These are phyloP conservation scores for Valencia hispanica DNA, from an alignment of 2,797 vertebrate genomes.

Conservation along the genomic window DNA sequence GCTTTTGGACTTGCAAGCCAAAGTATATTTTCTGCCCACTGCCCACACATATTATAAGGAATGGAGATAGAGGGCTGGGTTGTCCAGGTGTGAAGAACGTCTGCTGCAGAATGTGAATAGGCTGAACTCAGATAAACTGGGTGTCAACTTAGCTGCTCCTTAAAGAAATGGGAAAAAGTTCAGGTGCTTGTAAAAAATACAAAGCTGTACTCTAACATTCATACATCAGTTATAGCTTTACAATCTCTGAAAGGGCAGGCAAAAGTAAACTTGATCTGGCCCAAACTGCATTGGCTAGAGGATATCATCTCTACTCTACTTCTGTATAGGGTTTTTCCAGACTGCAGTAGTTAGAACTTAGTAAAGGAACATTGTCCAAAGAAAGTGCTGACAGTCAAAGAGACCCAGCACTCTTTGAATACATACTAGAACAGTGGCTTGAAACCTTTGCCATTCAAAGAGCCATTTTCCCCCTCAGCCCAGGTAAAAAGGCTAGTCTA, in stretches of 20 bases:
- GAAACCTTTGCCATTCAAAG: not conserved
- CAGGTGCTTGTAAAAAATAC: slow-evolving; percentile 33
- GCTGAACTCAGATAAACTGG: slow-evolving; percentile 14
- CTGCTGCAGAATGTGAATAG: slow-evolving; percentile 42
- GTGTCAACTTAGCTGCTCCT: slow-evolving; percentile 11
- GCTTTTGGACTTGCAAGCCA: slow-evolving; percentile 59
- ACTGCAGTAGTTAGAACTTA: not conserved
- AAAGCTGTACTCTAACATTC: slow-evolving; percentile 27
- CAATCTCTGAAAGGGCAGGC: not conserved
- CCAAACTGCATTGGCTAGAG: not conserved
- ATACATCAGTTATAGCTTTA: not conserved
- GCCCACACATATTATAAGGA: slow-evolving; percentile 48
- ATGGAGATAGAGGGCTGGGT: slow-evolving; percentile 49
- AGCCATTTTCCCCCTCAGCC: not conserved
- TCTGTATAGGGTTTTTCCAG: not conserved
- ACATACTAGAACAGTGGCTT: not conserved
- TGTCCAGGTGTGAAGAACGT: slow-evolving; percentile 56
- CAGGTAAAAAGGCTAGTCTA: too few species aligned
- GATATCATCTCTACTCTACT: not conserved
- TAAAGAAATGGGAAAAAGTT: slow-evolving; percentile 11
- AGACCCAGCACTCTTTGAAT: not conserved
- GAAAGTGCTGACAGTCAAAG: not conserved
- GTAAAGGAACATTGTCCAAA: not conserved
- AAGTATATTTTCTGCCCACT: slow-evolving; percentile 71
- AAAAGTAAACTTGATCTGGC: not conserved